phyloP scores from a whole-genome alignment of 1,140 invertebrate species.

The Listronotus bonariensis region DNA sequence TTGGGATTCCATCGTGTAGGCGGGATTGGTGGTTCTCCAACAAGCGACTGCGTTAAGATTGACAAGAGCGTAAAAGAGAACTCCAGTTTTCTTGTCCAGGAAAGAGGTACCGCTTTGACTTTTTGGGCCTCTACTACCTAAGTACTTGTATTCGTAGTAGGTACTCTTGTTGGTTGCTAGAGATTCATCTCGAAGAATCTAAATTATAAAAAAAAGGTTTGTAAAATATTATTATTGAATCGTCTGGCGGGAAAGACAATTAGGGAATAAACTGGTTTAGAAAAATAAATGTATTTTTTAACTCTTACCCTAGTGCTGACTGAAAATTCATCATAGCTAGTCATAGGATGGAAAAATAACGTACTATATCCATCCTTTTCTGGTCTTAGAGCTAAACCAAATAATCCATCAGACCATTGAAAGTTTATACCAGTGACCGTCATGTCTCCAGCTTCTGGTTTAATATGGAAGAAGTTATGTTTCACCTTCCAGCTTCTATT shows the following conservation, averaged over 20 bases:
- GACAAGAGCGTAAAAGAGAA: constrained; percentile 75
- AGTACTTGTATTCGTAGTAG: constrained; percentile 68
- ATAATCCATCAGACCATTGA: constrained; percentile 76
- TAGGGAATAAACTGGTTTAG: no score
- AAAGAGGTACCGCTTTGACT: constrained; percentile 76
- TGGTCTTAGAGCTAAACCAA: constrained; percentile 67
- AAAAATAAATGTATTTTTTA: no score
- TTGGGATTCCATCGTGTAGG: constrained; percentile 68
- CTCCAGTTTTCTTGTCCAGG: constrained; percentile 69
- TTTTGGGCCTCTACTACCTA: constrained; percentile 72
- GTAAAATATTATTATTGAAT: background rate
- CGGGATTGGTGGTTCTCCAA: constrained; percentile 71
- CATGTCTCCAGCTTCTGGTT: constrained; percentile 71
- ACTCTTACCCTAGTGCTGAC: constrained; percentile 63
- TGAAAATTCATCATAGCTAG: constrained; percentile 73
- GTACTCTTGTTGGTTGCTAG: constrained; percentile 57
- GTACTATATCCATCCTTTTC: constrained; percentile 69
- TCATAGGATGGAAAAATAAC: constrained; percentile 77
- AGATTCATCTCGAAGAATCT: constrained; percentile 63
- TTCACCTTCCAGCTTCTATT: constrained; percentile 70
- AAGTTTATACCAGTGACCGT: constrained; percentile 73
- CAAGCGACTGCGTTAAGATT: constrained; percentile 78
- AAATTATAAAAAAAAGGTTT: background rate
- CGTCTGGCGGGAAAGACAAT: no score
- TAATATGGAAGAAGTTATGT: constrained; percentile 72